Percentiles rank a stretch among this genome's conserved stretches.
Evolutionary conservation across 2,797 vertebrate genomes (phyloP).

Genomic region (Microctenopoma lineatum): DNA sequence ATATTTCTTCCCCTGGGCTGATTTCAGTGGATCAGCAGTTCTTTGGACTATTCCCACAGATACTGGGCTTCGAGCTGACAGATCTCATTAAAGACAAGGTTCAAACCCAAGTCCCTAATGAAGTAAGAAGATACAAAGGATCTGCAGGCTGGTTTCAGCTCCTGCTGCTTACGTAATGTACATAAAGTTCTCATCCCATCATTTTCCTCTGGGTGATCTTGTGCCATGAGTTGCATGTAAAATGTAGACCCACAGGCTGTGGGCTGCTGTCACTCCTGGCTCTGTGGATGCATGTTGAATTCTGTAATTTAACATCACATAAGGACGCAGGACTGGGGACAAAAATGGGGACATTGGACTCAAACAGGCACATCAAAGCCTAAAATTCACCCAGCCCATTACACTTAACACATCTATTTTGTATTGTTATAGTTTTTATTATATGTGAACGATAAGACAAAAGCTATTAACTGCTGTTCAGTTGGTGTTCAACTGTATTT

Average conservation of each 20-base stretch:
- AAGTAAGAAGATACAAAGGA: constrained; percentile 49
- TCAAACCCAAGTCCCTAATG: constrained; percentile 51
- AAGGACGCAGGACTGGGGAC: no score
- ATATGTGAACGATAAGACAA: no score
- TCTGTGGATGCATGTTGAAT: constrained; percentile 15
- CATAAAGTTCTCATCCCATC: constrained; percentile 33
- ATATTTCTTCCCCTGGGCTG: not conserved
- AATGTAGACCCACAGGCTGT: constrained; percentile 14
- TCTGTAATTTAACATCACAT: constrained; percentile 14
- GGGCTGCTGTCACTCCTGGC: constrained; percentile 16
- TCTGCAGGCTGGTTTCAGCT: constrained; percentile 51
- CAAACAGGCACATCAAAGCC: no score
- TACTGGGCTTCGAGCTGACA: constrained; percentile 68
- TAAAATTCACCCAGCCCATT: no score
- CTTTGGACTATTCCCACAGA: constrained; percentile 65
- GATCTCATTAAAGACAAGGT: constrained; percentile 73
- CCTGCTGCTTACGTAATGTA: constrained; percentile 55
- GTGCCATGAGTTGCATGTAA: constrained; percentile 36
- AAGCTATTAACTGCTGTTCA: no score
- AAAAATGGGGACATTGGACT: no score
- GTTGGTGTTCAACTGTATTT: no score
- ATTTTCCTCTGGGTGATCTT: constrained; percentile 30
- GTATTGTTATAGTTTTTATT: no score
- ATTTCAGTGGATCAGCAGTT: constrained; percentile 63
- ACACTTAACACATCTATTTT: no score